phyloP scores from a whole-genome alignment of 2,113 vertebrate genomes.

The Lipotes vexillifer region DNA sequence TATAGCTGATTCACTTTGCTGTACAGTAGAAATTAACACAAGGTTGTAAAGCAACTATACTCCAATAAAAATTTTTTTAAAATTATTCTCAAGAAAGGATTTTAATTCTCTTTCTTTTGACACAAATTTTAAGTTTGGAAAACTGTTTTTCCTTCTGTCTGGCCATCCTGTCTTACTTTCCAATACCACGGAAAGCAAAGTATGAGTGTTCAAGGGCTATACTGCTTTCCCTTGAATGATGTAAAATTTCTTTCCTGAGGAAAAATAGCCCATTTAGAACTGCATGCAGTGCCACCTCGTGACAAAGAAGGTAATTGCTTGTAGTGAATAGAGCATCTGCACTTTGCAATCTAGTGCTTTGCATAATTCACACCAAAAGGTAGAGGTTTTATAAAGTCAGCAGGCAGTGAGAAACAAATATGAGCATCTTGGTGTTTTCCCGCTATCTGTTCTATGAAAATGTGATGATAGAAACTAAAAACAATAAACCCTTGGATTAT shows the following conservation, averaged over 20 bases:
- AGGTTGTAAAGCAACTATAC: too few relatives aligned
- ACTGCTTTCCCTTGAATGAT: background rate
- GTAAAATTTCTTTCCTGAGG: background rate
- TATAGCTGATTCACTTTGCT: too few relatives aligned
- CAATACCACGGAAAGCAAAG: background rate
- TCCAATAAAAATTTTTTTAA: background rate
- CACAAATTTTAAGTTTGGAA: background rate
- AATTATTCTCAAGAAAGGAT: background rate
- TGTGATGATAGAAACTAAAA: background rate
- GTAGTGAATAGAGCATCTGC: background rate
- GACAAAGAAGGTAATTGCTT: background rate
- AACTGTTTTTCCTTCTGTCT: background rate
- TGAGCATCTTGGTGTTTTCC: background rate
- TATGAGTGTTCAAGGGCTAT: background rate
- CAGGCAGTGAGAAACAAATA: background rate
- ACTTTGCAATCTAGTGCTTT: background rate
- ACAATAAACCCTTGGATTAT: background rate
- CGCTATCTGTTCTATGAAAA: background rate
- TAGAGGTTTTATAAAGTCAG: background rate
- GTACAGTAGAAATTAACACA: too few relatives aligned
- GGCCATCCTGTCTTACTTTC: background rate
- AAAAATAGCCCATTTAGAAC: background rate
- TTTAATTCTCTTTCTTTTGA: background rate
- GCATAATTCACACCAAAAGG: background rate
- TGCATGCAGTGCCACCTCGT: slow-evolving; percentile 56